Percentiles rank a stretch among this genome's conserved stretches.
phyloP scores from a whole-genome alignment of 2,888 invertebrate species.

The Himalopsyche anomala region DNA sequence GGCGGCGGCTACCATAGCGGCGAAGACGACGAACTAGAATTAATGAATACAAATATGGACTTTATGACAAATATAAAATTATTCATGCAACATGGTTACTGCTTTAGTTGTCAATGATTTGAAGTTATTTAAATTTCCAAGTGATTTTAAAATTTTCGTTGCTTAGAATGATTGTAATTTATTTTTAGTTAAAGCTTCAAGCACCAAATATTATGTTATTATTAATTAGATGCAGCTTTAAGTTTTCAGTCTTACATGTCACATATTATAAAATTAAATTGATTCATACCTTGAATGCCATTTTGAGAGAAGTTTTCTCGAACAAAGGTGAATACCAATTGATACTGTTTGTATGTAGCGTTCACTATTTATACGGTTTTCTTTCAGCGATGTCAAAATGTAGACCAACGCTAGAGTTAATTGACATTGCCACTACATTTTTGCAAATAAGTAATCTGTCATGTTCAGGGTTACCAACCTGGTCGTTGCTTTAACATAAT shows the following conservation, averaged over 20 bases:
- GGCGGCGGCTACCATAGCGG: slow-evolving; percentile 72
- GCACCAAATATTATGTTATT: too few relatives aligned
- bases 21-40: slow-evolving; percentile 75
- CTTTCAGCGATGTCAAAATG: slow-evolving; percentile 51
- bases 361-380: slow-evolving; percentile 52
- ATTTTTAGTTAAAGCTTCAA: too few relatives aligned
- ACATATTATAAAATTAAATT: too few relatives aligned
- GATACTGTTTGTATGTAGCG: slow-evolving; percentile 39
- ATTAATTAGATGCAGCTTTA: not conserved
- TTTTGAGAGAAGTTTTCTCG: slow-evolving; percentile 72
- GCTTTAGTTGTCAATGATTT: too few relatives aligned
- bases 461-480: too few relatives aligned
- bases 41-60: not conserved
- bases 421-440: not conserved
- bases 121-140: too few relatives aligned
- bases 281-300: slow-evolving; percentile 74
- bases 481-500: too few relatives aligned
- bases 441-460: not conserved
- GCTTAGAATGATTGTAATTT: too few relatives aligned
- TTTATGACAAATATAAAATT: too few relatives aligned
- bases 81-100: too few relatives aligned
- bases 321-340: slow-evolving; percentile 71
- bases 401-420: not conserved
- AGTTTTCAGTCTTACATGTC: too few relatives aligned
- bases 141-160: too few relatives aligned